Evolutionary conservation across 2,797 vertebrate genomes (phyloP), one percentile per base, ranked within the genome.

Genomic region (Tenualosa ilisha): DNA sequence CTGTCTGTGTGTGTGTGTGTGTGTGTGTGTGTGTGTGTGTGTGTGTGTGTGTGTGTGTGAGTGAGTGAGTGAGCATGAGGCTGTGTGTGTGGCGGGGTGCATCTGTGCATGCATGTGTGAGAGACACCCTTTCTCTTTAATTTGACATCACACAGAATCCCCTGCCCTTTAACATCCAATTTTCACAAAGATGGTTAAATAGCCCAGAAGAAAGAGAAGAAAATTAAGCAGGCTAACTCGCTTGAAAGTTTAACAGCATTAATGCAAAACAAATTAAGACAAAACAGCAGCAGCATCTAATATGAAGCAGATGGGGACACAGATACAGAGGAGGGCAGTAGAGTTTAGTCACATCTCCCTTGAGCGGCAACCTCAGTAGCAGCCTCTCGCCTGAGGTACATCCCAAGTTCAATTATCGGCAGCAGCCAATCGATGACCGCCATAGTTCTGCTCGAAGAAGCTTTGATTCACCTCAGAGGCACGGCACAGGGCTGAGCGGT

Each of bases 391-490:
- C 85, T 85, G 81, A 82, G 40, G 82, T 82, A 82, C 85, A 22
- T 72, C 22, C 24, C 46, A 51, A 46, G 88, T 88, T 88, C 84
- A 88, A 84, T 86, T 43, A 79, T 79, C 87, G 89, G 89, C 89
- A 87, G 59, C 54, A 6, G 24, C 17, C 83, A 84, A 91, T 91
- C 89, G 85, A 91, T 90, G 86, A 84, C 75, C 84, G 72, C 87
- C 81, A 46, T 61, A 53, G 86, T 49, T 50, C 84, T 83, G 82
- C 24, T 22, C 68, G 75, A 37, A 17, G 15, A 79, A 43, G 72
- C 40, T 79, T 75, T 37, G 31, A 40, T 20, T 26, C 26, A 40
- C 26, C 65, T 72, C 12, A 75, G 65, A 72, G 15, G 20, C 40
- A 7, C 0, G 2, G 79, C 51, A 82, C 82, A 86, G 75, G 81